Evolutionary conservation across 2,888 invertebrate species (phyloP).

Genomic region (Leptothorax acervorum): DNA sequence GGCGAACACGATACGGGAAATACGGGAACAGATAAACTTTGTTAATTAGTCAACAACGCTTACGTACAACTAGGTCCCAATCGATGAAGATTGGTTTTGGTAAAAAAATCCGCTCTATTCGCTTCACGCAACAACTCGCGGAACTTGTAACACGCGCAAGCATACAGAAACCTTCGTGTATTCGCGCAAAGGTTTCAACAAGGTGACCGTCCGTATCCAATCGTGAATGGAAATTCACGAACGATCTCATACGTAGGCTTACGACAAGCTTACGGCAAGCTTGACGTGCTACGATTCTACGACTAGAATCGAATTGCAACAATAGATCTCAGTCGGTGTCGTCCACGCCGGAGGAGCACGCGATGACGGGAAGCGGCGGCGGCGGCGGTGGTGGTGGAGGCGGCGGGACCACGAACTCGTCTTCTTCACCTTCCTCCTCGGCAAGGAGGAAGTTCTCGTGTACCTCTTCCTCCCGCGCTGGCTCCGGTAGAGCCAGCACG

Average conservation of each 20-base stretch:
- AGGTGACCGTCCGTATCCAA: neutral
- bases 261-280: neutral
- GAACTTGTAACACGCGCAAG: neutral
- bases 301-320: conserved; percentile 44
- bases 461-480: conserved; percentile 82
- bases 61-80: conserved; percentile 20
- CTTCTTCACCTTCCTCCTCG: conserved; percentile 78
- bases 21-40: conserved; percentile 44
- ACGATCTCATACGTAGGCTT: neutral
- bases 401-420: conserved; percentile 75
- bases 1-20: neutral
- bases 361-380: conserved; percentile 70
- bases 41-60: conserved; percentile 38
- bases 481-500: conserved; percentile 81
- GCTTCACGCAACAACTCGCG: neutral
- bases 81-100: neutral
- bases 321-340: conserved; percentile 74
- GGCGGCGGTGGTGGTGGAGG: conserved; percentile 76
- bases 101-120: conserved; percentile 28
- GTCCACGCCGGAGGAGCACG: conserved; percentile 74
- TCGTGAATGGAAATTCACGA: neutral
- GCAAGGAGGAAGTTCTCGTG: conserved; percentile 79
- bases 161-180: neutral
- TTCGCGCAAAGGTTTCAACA: neutral
- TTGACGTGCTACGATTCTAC: conserved; percentile 2